A percentile compares a stretch with the other conserved stretches of the same genome.
These are phyloP conservation scores for Drosophila mulleri DNA, from an alignment of 2,888 invertebrate species.

Conservation along the genomic window DNA sequence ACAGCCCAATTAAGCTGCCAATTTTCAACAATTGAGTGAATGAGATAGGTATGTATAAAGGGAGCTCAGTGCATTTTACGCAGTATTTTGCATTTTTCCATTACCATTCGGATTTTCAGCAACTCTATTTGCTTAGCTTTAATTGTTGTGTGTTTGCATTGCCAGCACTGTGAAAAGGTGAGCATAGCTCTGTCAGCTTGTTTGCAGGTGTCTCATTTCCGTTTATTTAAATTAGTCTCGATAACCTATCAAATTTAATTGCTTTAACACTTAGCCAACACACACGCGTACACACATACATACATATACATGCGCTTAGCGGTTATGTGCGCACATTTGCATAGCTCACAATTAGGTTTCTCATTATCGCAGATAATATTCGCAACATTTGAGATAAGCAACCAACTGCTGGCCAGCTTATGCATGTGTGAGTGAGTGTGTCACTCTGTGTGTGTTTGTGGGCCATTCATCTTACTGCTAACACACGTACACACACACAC, in stretches of 20 bases:
- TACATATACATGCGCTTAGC: conserved; percentile 11
- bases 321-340: conserved; percentile 61
- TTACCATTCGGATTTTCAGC: conserved; percentile 36
- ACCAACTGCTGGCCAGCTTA: conserved; percentile 28
- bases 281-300: conserved; percentile 13
- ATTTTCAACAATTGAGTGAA: background rate
- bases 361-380: conserved; percentile 77
- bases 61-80: background rate
- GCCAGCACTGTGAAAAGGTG: conserved; percentile 19
- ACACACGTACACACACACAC: conserved; percentile 9
- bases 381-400: conserved; percentile 70
- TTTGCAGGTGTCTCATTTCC: conserved; percentile 56
- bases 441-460: conserved; percentile 32
- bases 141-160: conserved; percentile 6
- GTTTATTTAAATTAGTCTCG: conserved; percentile 71
- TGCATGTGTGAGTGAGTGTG: conserved; percentile 45
- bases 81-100: conserved; percentile 4
- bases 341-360: conserved; percentile 76
- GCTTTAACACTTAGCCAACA: conserved; percentile 60
- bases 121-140: conserved; percentile 13
- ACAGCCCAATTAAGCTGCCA: conserved; percentile 50
- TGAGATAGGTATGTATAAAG: background rate
- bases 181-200: conserved; percentile 17
- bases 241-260: conserved; percentile 73
- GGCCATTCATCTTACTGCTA: conserved; percentile 42